Evolutionary conservation across 1,140 invertebrate genomes (phyloP).

Genomic region (Drosophila lacteicornis): DNA sequence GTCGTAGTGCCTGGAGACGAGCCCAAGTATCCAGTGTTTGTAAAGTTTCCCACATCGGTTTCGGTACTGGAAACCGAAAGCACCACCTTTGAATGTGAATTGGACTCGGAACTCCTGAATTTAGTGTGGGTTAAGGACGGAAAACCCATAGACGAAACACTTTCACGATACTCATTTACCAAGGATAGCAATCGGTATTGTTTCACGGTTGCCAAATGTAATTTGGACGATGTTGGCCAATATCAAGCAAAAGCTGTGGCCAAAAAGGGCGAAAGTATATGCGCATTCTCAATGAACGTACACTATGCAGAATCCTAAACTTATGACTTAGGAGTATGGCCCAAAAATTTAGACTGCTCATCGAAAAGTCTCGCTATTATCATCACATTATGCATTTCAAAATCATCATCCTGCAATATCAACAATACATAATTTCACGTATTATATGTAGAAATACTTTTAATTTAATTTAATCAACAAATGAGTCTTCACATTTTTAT

Average conservation of each 20-base stretch:
- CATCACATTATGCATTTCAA: slow-evolving; percentile 42
- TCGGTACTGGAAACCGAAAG: slow-evolving; percentile 93
- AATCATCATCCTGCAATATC: slow-evolving; percentile 1
- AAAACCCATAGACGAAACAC: slow-evolving; percentile 91
- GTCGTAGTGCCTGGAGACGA: slow-evolving; percentile 95
- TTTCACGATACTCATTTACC: slow-evolving; percentile 92
- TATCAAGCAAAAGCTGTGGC: slow-evolving; percentile 95
- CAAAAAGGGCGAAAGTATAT: slow-evolving; percentile 92
- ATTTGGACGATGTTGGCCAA: slow-evolving; percentile 93
- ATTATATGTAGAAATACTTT: slow-evolving; percentile 40
- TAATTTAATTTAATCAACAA: slow-evolving; percentile 29
- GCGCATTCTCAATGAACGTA: slow-evolving; percentile 95
- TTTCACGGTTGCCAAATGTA: slow-evolving; percentile 91
- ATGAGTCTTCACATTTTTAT: slow-evolving; percentile 24
- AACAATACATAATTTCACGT: slow-evolving; percentile 15
- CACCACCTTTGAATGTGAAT: slow-evolving; percentile 88
- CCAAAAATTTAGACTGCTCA: slow-evolving; percentile 47
- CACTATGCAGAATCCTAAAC: slow-evolving; percentile 48
- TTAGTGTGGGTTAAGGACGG: slow-evolving; percentile 96
- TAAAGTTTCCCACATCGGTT: slow-evolving; percentile 94
- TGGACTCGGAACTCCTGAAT: slow-evolving; percentile 86
- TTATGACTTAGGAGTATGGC: slow-evolving; percentile 10
- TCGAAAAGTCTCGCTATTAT: slow-evolving; percentile 22
- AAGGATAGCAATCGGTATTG: slow-evolving; percentile 91
- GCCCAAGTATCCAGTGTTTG: slow-evolving; percentile 92